Conservation (phyloP, 30 jellyfish, hydroid and myxozoan species). For the Rhopilema esculentum region DNA sequence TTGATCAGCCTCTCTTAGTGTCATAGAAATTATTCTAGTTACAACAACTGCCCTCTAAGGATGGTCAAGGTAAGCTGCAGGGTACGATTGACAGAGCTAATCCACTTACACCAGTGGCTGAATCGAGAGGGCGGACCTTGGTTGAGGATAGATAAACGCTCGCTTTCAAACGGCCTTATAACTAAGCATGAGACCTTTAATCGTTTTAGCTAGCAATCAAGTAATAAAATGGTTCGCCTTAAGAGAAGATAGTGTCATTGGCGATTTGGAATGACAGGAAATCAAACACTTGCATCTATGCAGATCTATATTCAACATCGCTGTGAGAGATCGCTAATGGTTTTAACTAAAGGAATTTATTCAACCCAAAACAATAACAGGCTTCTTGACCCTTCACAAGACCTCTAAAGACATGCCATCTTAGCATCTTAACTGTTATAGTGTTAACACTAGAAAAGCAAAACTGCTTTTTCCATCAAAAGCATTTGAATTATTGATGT, state of each 20-base stretch:
- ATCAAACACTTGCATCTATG: slow-evolving; percentile 52
- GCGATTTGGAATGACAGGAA: slow-evolving; percentile 56
- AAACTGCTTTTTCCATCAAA: neutral
- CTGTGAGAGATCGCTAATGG: slow-evolving; percentile 53
- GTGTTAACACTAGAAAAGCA: neutral
- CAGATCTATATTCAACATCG: slow-evolving; percentile 20
- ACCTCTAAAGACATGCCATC: neutral
- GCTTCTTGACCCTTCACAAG: neutral
- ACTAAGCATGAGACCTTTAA: slow-evolving; percentile 58
- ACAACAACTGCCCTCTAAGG: slow-evolving; percentile 56
- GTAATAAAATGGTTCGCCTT: slow-evolving; percentile 55
- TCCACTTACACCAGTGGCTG: slow-evolving; percentile 70
- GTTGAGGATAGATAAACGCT: slow-evolving; percentile 73
- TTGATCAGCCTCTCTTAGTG: slow-evolving; percentile 28
- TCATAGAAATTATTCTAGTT: slow-evolving; percentile 19
- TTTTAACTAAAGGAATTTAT: slow-evolving; percentile 32
- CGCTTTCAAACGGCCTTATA: slow-evolving; percentile 60
- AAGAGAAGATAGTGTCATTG: slow-evolving; percentile 37
- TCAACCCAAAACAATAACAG: slow-evolving; percentile 3
- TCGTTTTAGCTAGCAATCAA: slow-evolving; percentile 63
- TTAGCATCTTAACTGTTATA: neutral
- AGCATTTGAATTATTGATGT: neutral
- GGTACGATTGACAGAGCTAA: slow-evolving; percentile 56
- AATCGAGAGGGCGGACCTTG: slow-evolving; percentile 74
- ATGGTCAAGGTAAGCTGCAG: slow-evolving; percentile 45